Percentiles rank a stretch among this genome's conserved stretches.
Conservation (phyloP, 2,113 vertebrate species). For the Chamaetylas fuelleborni region DNA sequence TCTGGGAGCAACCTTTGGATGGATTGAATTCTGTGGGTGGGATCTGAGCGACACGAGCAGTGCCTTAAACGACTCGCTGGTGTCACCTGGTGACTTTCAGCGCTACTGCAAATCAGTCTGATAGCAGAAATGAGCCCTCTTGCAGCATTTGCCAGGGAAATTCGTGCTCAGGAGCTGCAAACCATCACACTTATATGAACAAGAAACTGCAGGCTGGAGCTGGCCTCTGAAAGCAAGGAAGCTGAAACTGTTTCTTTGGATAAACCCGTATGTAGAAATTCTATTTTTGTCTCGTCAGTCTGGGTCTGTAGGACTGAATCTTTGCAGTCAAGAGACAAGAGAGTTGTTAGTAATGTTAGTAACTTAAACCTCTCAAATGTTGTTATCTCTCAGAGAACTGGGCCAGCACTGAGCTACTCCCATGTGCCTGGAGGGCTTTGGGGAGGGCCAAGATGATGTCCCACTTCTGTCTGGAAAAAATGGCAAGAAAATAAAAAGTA, state of each 20-base stretch:
- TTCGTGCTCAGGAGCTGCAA: rapidly evolving
- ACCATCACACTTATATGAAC: neutral
- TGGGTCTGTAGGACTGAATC: neutral
- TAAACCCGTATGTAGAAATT: neutral
- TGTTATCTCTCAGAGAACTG: neutral
- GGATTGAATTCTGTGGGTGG: neutral
- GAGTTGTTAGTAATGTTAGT: neutral
- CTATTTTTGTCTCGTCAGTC: neutral
- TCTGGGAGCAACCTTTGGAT: neutral
- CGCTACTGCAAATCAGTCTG: neutral
- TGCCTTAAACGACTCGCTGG: rapidly evolving
- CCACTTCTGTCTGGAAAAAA: neutral
- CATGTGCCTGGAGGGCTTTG: neutral
- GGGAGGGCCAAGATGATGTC: neutral
- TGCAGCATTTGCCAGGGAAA: rapidly evolving
- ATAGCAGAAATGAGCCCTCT: neutral
- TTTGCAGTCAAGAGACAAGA: neutral
- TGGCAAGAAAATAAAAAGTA: neutral
- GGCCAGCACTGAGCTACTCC: neutral
- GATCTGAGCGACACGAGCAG: neutral
- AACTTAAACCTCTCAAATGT: neutral
- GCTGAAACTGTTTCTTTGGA: neutral
- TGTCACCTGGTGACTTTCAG: neutral
- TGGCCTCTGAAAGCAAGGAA: neutral
- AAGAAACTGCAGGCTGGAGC: neutral